Evolutionary conservation across 2,888 invertebrate genomes (phyloP), one percentile per base, ranked within the genome.

Genomic region (Steinernema hermaphroditum): DNA sequence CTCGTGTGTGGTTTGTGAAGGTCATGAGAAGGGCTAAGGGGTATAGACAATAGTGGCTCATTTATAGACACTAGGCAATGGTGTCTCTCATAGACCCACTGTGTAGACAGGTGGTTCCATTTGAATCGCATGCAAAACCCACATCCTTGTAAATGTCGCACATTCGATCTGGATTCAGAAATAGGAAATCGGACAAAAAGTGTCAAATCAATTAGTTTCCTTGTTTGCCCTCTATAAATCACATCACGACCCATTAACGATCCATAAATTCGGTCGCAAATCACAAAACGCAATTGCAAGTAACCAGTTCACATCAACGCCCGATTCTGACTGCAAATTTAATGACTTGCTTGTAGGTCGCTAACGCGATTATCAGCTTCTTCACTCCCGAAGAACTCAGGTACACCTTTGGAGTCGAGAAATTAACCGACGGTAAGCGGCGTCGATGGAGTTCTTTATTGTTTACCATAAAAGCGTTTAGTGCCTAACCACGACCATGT

Each of bases 391-490:
- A 85, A 46, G 85, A 85, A 72, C 79, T 85, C 68, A 79, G 81
- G 71, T 86, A 85, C 74, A 85, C 85, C 57, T 85, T 85, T 72
- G 85, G 85, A 43, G 85, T 85, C 34, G 73, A 79, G 22, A 74
- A 75, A 12, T 74, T 80, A 54, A 71, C 68, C n/a, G 70, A 80
- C 72, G 81, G 82, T 78, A 46, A 71, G 50, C 22, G 22, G 19
- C 43, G 14, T n/a, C 27, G 29, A 29, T 73, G 16, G 27, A 27
- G n/a, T 24, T n/a, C 34, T 49, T 34, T 24, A 19, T 22, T 0
- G 6, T 12, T 12, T 12, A 8, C 54, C 4, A 4, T 12, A 50
- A 4, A 4, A 12, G n/a, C 14, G 68, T 71, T 41, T 50, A 78
- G 81, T 80, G 22, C 80, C 80, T 8, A 68, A 70, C 12, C 72